phyloP scores from a whole-genome alignment of 2,797 vertebrate species.

The Eupleurogrammus muticus region DNA sequence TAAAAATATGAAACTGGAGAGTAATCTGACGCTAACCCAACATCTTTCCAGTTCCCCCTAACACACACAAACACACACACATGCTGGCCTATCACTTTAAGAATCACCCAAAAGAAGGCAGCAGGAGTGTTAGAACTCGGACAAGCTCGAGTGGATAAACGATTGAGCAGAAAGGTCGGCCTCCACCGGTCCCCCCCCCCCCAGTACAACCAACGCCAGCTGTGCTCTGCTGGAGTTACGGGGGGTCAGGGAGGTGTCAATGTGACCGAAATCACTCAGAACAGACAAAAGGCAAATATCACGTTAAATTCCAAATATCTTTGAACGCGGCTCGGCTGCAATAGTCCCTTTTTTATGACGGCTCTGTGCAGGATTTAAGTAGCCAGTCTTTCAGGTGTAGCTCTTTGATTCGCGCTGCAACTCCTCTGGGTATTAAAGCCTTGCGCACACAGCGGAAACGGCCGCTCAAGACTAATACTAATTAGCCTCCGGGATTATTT shows the following conservation, averaged over 20 bases:
- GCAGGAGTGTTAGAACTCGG: conserved; percentile 34
- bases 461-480: conserved; percentile 66
- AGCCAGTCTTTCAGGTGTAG: conserved; percentile 57
- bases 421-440: conserved; percentile 58
- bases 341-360: conserved; percentile 46
- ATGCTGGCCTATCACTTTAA: conserved; percentile 7
- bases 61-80: neutral
- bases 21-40: conserved; percentile 58
- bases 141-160: conserved; percentile 52
- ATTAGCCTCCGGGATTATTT: conserved; percentile 74
- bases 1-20: conserved; percentile 32
- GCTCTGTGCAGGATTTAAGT: conserved; percentile 33
- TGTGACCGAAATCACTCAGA: conserved; percentile 60
- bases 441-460: conserved; percentile 39
- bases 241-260: conserved; percentile 11
- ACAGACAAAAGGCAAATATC: conserved; percentile 48
- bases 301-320: conserved; percentile 48
- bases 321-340: conserved; percentile 44
- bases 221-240: conserved; percentile 19
- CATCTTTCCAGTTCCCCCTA: conserved; percentile 17
- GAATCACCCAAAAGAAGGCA: conserved; percentile 43
- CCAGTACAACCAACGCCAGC: conserved; percentile 21
- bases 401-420: conserved; percentile 55
- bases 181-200: conserved; percentile 57
- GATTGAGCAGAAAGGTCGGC: conserved; percentile 74